Evolutionary conservation across 2,888 invertebrate genomes (phyloP).

Genomic region (Spisula subtruncata): DNA sequence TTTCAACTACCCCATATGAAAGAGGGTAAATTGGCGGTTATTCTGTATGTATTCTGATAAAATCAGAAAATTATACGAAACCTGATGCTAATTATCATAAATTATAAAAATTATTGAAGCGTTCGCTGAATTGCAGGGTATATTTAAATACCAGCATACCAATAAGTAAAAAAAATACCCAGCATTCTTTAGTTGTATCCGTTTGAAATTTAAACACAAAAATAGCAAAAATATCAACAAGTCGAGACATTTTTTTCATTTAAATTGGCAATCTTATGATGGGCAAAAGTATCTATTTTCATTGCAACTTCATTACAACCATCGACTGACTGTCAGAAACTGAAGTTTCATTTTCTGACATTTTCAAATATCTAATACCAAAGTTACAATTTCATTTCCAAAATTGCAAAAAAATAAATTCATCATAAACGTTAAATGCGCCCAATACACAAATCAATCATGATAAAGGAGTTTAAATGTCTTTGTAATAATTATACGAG

Average conservation of each 20-base stretch:
- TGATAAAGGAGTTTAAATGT: constrained; percentile 38
- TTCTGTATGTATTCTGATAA: constrained; percentile 33
- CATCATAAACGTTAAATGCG: not conserved
- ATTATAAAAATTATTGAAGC: constrained; percentile 41
- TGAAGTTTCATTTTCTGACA: constrained; percentile 10
- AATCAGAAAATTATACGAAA: constrained; percentile 57
- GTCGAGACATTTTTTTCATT: not conserved
- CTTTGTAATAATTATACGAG: constrained; percentile 36
- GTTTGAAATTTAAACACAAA: constrained; percentile 4
- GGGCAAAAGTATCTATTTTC: not conserved
- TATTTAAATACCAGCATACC: constrained; percentile 18
- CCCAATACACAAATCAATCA: constrained; percentile 32
- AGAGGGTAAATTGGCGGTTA: constrained; percentile 28
- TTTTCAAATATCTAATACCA: constrained; percentile 14
- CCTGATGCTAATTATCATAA: constrained; percentile 54
- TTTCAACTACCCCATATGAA: constrained; percentile 30
- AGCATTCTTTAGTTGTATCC: not conserved
- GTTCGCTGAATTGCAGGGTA: constrained; percentile 25
- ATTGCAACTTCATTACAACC: not conserved
- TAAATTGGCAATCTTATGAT: constrained; percentile 5
- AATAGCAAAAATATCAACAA: not conserved
- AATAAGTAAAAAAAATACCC: constrained; percentile 20
- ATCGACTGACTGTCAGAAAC: not conserved
- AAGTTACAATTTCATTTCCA: constrained; percentile 1
- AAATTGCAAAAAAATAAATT: constrained; percentile 29